Evolutionary conservation across 2,888 invertebrate genomes (phyloP), one percentile per base, ranked within the genome.

Genomic region (Temnothorax rugatulus): DNA sequence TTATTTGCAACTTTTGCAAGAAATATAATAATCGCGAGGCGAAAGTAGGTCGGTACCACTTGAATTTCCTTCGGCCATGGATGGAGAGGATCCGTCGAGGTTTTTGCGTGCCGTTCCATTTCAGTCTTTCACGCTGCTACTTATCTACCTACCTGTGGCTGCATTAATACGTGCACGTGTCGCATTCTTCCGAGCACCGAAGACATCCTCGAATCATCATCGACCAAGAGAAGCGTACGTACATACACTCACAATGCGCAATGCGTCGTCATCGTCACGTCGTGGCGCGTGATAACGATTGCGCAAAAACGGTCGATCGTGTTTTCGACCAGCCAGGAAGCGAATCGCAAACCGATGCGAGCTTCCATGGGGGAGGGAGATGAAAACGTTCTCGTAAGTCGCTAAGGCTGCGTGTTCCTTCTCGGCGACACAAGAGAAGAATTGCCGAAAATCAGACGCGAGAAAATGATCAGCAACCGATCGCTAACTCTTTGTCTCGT

Each of bases 81-180:
- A 71, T n/a, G 8, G 18, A 25, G n/a, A 57, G 5, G 34, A 73
- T 71, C 21, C 34, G 21, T 15, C 29, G 57, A 74, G 73, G 84
- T 85, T 38, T 47, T 90, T 90, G 89, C 88, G 87, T 84, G 86
- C 83, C 87, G 89, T 84, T 90, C 84, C 89, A 63, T 85, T 88
- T 82, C 76, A 86, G 21, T 88, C 83, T 88, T 73, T 86, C 84
- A 71, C 29, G 85, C 84, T 87, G 82, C 87, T 87, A 87, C 73
- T 85, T 83, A 74, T 79, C 52, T 82, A 74, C 84, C 44, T 82
- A 82, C 64, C 81, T 88, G 81, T 87, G 85, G 85, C 86, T 88
- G 88, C 87, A 90, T 84, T 84, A 84, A 88, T 77, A 82, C 88
- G 89, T 87, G 89, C 89, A 88, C 90, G 64, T 81, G 73, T 85